Evolutionary conservation across 2,113 vertebrate species (phyloP).

Genomic region (Antechinus stuartii): DNA sequence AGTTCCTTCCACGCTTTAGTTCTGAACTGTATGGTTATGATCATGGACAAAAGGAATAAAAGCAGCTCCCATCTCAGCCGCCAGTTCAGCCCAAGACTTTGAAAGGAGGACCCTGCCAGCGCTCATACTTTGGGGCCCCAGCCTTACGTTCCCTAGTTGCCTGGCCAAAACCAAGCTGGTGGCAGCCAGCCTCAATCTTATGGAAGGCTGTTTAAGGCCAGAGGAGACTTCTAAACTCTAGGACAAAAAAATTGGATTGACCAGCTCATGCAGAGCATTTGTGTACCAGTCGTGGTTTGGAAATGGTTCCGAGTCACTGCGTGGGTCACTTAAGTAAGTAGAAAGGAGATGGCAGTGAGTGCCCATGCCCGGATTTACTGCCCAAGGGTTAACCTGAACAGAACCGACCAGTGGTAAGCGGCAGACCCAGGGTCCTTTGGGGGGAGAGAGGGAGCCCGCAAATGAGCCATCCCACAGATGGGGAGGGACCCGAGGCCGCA

Average conservation of each 20-base stretch:
- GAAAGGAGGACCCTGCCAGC: not conserved
- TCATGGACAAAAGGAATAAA: not conserved
- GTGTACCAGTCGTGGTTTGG: not conserved
- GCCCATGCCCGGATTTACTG: not conserved
- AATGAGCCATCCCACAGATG: conserved; percentile 55
- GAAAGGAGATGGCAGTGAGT: not conserved
- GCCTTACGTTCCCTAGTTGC: conserved; percentile 6
- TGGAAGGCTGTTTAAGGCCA: not conserved
- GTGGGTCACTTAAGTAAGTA: not conserved
- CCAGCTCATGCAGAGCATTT: not conserved
- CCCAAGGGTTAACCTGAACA: conserved; percentile 48
- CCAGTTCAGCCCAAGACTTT: not conserved
- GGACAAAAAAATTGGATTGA: not conserved
- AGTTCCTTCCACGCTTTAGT: not conserved
- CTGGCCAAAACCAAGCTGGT: not conserved
- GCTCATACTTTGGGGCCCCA: not conserved
- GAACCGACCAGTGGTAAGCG: not conserved
- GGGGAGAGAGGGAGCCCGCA: conserved; percentile 43
- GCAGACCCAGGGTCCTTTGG: conserved; percentile 8
- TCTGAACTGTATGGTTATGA: not conserved
- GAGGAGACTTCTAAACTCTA: not conserved
- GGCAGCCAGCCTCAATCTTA: not conserved
- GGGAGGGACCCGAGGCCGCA: not conserved
- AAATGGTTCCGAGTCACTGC: not conserved
- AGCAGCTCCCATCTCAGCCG: not conserved